These are phyloP conservation scores for Ricordea florida DNA, from an alignment of 92 coral and sea anemone genomes.

Conservation along the genomic window DNA sequence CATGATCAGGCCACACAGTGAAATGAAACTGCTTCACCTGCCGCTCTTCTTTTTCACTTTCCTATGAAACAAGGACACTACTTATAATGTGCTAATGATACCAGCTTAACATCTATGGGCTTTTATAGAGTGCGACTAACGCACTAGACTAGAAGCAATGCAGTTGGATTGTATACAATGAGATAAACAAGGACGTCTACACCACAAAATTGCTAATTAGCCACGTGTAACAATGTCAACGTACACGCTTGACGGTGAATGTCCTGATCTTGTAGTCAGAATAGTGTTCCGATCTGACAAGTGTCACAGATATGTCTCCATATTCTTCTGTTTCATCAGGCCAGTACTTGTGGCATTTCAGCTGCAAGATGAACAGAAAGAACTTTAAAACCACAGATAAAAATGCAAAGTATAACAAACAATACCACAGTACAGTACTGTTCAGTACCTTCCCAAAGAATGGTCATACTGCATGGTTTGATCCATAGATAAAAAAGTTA, in stretches of 20 bases:
- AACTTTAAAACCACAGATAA: too few species aligned
- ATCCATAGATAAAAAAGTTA: too few species aligned
- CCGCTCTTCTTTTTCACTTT: slow-evolving; percentile 96
- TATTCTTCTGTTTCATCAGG: slow-evolving; percentile 92
- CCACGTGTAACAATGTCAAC: not conserved
- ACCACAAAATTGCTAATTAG: too few species aligned
- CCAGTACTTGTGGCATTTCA: slow-evolving; percentile 99
- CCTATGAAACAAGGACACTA: slow-evolving; percentile 5
- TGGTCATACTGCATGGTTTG: too few species aligned
- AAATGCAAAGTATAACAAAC: not conserved
- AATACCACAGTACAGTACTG: too few species aligned
- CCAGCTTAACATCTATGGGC: not conserved
- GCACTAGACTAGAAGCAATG: too few species aligned
- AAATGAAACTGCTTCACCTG: slow-evolving; percentile 97
- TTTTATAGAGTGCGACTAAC: too few species aligned
- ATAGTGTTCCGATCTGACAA: slow-evolving; percentile 85
- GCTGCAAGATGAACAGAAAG: too few species aligned
- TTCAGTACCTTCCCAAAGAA: not conserved
- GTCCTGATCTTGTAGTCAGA: slow-evolving; percentile 96
- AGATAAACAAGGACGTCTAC: too few species aligned
- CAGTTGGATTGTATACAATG: too few species aligned
- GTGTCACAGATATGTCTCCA: slow-evolving; percentile 85
- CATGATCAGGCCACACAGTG: slow-evolving; percentile 99
- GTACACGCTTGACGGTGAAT: slow-evolving; percentile 79
- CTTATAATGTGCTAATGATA: not conserved